Percentiles rank a stretch among this genome's conserved stretches.
Conservation (phyloP, 2,888 invertebrate genomes). For the Holacanthella duospinosa region DNA sequence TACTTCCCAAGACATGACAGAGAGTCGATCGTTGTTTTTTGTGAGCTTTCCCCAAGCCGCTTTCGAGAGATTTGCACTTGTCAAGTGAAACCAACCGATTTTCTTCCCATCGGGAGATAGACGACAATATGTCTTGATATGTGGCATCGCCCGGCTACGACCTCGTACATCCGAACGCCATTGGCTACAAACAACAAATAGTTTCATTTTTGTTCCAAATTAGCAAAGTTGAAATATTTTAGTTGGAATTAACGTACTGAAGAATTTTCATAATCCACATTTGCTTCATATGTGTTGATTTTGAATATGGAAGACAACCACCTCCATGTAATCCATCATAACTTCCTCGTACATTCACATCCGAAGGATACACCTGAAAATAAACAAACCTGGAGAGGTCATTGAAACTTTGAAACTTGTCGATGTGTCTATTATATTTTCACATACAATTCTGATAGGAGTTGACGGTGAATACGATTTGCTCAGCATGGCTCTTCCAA, state of each 20-base stretch:
- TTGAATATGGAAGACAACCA: slow-evolving; percentile 76
- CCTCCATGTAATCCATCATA: slow-evolving; percentile 77
- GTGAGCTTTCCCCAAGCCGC: slow-evolving; percentile 80
- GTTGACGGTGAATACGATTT: background rate
- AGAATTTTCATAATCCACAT: slow-evolving; percentile 66
- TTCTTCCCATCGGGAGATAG: slow-evolving; percentile 55
- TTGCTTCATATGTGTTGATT: slow-evolving; percentile 68
- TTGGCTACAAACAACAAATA: slow-evolving; percentile 52
- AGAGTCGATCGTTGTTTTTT: slow-evolving; percentile 50
- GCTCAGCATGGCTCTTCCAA: slow-evolving; percentile 11
- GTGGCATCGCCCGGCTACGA: slow-evolving; percentile 81
- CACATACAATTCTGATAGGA: background rate
- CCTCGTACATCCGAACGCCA: slow-evolving; percentile 65
- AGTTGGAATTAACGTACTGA: slow-evolving; percentile 51
- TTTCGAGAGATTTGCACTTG: slow-evolving; percentile 91
- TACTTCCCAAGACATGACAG: slow-evolving; percentile 76
- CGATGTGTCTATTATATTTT: too few species aligned
- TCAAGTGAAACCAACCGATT: slow-evolving; percentile 73
- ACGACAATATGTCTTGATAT: slow-evolving; percentile 82
- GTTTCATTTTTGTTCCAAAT: slow-evolving; percentile 2
- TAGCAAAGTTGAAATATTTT: slow-evolving; percentile 7
- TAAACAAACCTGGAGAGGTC: background rate
- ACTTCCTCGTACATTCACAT: slow-evolving; percentile 72
- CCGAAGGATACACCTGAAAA: slow-evolving; percentile 57
- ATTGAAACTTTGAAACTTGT: too few species aligned